phyloP scores from a whole-genome alignment of 2,888 invertebrate species.

The Chamaedrilus cognettii region DNA sequence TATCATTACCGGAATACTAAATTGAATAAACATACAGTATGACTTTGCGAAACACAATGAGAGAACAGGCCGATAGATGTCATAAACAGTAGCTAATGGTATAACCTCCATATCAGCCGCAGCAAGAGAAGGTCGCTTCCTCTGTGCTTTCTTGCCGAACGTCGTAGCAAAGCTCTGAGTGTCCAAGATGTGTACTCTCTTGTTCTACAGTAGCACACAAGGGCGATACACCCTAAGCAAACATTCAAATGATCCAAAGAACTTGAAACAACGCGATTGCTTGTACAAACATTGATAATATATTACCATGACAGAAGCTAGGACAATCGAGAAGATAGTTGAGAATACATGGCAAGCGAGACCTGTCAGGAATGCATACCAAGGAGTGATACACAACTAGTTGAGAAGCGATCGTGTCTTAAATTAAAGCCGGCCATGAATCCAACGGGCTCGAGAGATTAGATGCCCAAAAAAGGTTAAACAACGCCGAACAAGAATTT shows the following conservation, averaged over 20 bases:
- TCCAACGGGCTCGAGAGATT: too few species aligned
- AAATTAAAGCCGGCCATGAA: too few species aligned
- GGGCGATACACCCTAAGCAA: not conserved
- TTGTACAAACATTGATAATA: not conserved
- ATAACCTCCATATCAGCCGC: constrained; percentile 69
- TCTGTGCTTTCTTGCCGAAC: constrained; percentile 91
- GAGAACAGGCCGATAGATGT: not conserved
- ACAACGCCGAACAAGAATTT: too few species aligned
- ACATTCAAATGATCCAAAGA: not conserved
- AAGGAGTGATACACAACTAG: too few species aligned
- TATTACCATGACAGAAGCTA: not conserved
- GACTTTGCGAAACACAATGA: too few species aligned
- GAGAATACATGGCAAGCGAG: too few species aligned
- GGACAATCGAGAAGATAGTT: too few species aligned
- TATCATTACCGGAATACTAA: too few species aligned
- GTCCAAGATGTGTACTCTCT: constrained; percentile 90
- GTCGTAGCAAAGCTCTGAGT: constrained; percentile 92
- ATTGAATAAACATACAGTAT: too few species aligned
- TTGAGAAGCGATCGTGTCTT: too few species aligned
- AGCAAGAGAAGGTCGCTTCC: constrained; percentile 81
- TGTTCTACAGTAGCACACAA: constrained; percentile 66
- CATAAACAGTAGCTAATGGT: not conserved
- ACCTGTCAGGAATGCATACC: too few species aligned
- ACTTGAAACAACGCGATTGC: not conserved
- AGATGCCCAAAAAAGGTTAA: too few species aligned